These are phyloP conservation scores for Phocoena sinus DNA, from an alignment of 2,113 vertebrate species.

Conservation along the genomic window DNA sequence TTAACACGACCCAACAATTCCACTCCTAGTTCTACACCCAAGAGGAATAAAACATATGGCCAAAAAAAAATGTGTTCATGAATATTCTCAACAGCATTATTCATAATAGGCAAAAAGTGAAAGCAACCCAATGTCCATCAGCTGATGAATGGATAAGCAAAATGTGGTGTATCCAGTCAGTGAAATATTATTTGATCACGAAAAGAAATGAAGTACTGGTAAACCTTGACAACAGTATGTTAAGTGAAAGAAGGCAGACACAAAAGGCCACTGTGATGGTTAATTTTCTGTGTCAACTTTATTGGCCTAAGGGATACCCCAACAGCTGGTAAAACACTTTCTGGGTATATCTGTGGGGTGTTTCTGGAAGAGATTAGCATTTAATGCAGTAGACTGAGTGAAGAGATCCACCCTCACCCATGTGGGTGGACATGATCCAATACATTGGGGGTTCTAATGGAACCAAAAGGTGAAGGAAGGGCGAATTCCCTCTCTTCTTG, in stretches of 20 bases:
- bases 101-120: background rate
- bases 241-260: background rate
- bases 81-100: background rate
- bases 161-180: background rate
- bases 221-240: background rate
- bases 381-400: background rate
- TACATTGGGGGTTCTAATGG: background rate
- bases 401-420: background rate
- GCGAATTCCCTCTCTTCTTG: background rate
- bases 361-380: background rate
- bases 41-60: background rate
- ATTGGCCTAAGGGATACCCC: background rate
- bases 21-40: background rate
- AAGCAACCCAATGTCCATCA: background rate
- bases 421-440: background rate
- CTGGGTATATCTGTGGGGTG: background rate
- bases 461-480: background rate
- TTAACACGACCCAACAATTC: background rate
- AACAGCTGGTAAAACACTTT: background rate
- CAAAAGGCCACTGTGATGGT: background rate
- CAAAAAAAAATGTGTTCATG: background rate
- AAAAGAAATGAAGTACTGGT: background rate
- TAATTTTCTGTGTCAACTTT: background rate
- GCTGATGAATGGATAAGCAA: background rate
- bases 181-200: background rate